Conservation (phyloP, 2,888 invertebrate species). For the Nebria salina region DNA sequence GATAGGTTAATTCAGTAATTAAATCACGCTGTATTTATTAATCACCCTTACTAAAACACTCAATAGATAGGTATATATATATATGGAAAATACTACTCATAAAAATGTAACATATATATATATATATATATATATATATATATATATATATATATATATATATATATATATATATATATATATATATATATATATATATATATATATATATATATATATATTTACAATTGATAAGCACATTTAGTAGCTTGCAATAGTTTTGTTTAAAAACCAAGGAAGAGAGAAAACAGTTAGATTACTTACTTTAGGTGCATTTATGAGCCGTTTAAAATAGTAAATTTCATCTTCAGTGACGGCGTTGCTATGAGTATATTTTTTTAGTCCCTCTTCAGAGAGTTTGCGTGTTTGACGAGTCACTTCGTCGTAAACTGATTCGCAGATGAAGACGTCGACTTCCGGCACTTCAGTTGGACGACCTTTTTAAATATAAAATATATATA, state of each 20-base stretch:
- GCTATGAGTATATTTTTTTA: conserved; percentile 84
- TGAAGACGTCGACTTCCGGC: conserved; percentile 88
- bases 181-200: no score
- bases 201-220: no score
- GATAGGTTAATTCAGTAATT: no score
- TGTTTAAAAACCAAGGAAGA: conserved; percentile 47
- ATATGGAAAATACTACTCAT: no score
- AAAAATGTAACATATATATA: no score
- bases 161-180: no score
- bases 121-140: no score
- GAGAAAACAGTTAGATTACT: neutral
- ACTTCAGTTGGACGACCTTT: conserved; percentile 85
- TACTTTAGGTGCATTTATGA: conserved; percentile 73
- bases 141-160: no score
- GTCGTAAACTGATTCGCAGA: conserved; percentile 92
- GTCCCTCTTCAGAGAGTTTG: conserved; percentile 73
- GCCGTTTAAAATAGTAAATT: conserved; percentile 80
- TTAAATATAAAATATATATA: neutral
- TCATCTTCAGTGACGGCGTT: conserved; percentile 93
- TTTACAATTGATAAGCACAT: no score
- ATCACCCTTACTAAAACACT: neutral
- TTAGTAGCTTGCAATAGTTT: conserved; percentile 50
- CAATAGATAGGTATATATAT: no score
- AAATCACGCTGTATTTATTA: neutral
- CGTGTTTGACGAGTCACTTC: conserved; percentile 84